These are phyloP conservation scores for Chascanopsetta lugubris DNA, from an alignment of 2,113 vertebrate species.

Conservation along the genomic window DNA sequence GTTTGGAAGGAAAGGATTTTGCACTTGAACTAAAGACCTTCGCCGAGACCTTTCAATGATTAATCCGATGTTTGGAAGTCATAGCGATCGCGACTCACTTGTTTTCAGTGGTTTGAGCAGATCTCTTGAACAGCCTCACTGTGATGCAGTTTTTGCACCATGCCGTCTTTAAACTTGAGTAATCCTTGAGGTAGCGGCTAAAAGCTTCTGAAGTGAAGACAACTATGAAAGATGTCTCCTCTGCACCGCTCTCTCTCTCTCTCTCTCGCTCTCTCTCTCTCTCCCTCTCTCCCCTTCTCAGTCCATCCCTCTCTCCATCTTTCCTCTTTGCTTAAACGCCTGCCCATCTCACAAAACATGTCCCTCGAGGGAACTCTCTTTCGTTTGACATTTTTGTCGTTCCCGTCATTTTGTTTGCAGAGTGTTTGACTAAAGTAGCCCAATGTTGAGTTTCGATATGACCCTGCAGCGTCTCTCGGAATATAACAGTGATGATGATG, in stretches of 20 bases:
- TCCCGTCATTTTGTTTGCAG: conserved; percentile 23
- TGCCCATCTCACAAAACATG: conserved; percentile 34
- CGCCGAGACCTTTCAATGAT: not conserved
- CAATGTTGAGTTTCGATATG: conserved; percentile 8
- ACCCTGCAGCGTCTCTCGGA: conserved; percentile 11
- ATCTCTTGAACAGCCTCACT: not conserved
- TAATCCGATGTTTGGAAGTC: too few relatives aligned
- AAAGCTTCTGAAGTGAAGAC: conserved; percentile 37
- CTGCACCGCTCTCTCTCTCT: not conserved
- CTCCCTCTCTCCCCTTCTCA: not conserved
- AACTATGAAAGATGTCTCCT: conserved; percentile 7
- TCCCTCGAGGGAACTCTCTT: conserved; percentile 33
- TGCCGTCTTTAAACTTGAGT: conserved; percentile 5
- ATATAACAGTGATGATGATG: conserved; percentile 12
- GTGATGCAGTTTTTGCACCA: conserved; percentile 2
- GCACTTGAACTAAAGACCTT: not conserved
- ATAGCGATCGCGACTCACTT: not conserved
- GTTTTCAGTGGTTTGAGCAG: not conserved
- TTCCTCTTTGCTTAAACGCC: conserved; percentile 14
- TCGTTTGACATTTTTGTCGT: conserved; percentile 37
- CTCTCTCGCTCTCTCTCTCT: not conserved
- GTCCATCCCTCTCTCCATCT: conserved; percentile 6
- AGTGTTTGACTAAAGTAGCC: conserved; percentile 6
- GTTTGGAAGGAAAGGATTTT: not conserved
- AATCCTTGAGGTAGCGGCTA: conserved; percentile 21